Evolutionary conservation across 2,888 invertebrate species (phyloP).

Genomic region (Hypsopygia costalis): DNA sequence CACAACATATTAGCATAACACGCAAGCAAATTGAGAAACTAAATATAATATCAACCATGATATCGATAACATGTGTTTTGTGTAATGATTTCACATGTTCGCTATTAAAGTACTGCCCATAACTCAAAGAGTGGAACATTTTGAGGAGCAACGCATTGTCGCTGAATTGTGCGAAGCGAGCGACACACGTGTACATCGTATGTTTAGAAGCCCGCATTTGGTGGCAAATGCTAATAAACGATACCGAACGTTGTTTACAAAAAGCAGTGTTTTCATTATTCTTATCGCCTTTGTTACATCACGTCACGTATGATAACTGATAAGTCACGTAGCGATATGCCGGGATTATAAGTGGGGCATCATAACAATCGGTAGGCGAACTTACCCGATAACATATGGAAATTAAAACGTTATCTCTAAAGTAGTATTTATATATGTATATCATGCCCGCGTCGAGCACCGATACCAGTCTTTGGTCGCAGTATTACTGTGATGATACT

Average conservation of each 20-base stretch:
- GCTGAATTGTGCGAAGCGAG: no score
- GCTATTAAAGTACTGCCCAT: no score
- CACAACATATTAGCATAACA: not conserved
- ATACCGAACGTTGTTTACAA: not conserved
- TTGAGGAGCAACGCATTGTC: no score
- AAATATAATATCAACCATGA: not conserved
- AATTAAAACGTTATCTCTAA: no score
- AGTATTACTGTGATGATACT: no score
- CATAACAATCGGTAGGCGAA: not conserved
- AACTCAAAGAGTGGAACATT: no score
- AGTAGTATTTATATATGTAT: no score
- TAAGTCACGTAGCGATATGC: not conserved
- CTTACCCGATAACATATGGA: not conserved
- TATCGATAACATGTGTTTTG: not conserved
- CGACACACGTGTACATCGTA: no score
- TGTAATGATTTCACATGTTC: not conserved
- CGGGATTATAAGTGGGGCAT: not conserved
- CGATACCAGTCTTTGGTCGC: no score
- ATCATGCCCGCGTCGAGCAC: no score
- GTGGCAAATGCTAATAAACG: no score
- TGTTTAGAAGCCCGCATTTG: no score
- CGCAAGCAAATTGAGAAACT: not conserved
- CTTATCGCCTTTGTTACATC: constrained; percentile 3
- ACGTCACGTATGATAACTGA: constrained; percentile 1
- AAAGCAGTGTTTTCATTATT: not conserved